Percentiles rank a stretch among this genome's conserved stretches.
Evolutionary conservation across 2,888 invertebrate genomes (phyloP).

Genomic region (Limenitis camilla): DNA sequence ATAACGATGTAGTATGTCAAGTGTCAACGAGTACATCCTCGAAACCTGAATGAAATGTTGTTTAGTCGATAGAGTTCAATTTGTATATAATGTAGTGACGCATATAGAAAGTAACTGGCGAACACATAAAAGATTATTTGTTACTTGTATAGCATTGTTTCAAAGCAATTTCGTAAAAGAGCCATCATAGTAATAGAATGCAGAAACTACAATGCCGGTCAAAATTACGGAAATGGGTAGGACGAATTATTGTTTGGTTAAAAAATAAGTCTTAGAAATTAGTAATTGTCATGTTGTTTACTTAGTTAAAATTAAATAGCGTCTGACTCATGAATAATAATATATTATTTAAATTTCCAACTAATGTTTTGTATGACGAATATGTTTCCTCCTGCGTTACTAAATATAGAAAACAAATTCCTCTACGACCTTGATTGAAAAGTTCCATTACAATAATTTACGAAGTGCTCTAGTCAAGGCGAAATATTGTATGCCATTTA

Average conservation of each 20-base stretch:
- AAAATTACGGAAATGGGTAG: conserved; percentile 16
- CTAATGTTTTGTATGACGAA: too few species aligned
- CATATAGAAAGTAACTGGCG: conserved; percentile 4
- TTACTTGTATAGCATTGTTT: conserved; percentile 14
- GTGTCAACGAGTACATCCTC: background rate
- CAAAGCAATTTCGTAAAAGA: conserved; percentile 1
- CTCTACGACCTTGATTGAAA: too few species aligned
- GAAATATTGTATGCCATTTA: too few species aligned
- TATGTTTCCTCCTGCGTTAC: too few species aligned
- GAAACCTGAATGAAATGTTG: background rate
- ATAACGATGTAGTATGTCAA: too few species aligned
- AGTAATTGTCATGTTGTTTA: too few species aligned
- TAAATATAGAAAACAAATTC: too few species aligned
- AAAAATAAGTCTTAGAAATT: background rate
- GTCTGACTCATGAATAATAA: too few species aligned
- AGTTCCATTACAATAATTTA: too few species aligned
- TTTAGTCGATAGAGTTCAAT: conserved; percentile 1
- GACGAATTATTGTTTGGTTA: conserved; percentile 8
- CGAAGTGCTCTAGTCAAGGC: too few species aligned
- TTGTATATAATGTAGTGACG: conserved; percentile 3
- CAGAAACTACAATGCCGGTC: background rate
- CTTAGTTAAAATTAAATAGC: too few species aligned
- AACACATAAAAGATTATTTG: conserved; percentile 11
- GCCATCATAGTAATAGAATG: conserved; percentile 12
- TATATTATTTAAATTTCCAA: too few species aligned